phyloP scores from a whole-genome alignment of 1,140 invertebrate genomes.

The Drosophila repletoides region DNA sequence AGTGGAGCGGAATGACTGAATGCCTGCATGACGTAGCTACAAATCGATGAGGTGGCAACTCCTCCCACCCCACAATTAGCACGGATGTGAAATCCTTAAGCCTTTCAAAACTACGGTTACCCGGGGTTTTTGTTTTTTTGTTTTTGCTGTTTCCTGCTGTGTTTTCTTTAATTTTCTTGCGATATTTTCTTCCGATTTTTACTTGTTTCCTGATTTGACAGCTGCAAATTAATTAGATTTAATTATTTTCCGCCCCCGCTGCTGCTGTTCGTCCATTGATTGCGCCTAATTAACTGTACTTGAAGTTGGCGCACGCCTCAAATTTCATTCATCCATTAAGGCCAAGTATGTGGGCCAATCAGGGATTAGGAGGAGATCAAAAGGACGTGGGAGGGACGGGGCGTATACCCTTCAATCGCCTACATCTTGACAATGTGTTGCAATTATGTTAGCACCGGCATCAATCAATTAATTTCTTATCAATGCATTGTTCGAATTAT shows the following conservation, averaged over 20 bases:
- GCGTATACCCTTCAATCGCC: not conserved
- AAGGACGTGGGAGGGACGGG: not conserved
- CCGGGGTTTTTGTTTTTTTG: slow-evolving; percentile 4
- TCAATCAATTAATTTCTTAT: slow-evolving; percentile 77
- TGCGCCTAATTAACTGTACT: slow-evolving; percentile 78
- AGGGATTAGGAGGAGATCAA: too few species aligned
- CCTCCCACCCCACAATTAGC: slow-evolving; percentile 14
- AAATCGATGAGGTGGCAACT: slow-evolving; percentile 69
- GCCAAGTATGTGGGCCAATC: slow-evolving; percentile 16
- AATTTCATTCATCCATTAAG: slow-evolving; percentile 78
- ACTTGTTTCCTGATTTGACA: slow-evolving; percentile 54
- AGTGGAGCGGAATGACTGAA: slow-evolving; percentile 34
- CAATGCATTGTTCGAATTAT: slow-evolving; percentile 32
- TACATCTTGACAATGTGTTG: slow-evolving; percentile 52
- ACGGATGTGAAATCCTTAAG: slow-evolving; percentile 6
- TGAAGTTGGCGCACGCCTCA: slow-evolving; percentile 69
- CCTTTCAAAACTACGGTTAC: not conserved
- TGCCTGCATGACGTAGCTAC: slow-evolving; percentile 60
- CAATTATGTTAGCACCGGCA: slow-evolving; percentile 56
- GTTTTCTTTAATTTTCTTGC: not conserved
- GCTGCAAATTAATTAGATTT: slow-evolving; percentile 80
- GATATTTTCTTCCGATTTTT: not conserved
- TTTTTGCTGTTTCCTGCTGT: slow-evolving; percentile 9
- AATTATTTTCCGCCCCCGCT: slow-evolving; percentile 61
- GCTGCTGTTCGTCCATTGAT: slow-evolving; percentile 47